Percentiles rank a stretch among this genome's conserved stretches.
Conservation (phyloP, 2,888 invertebrate genomes). For the Bruchidius siliquastri region DNA sequence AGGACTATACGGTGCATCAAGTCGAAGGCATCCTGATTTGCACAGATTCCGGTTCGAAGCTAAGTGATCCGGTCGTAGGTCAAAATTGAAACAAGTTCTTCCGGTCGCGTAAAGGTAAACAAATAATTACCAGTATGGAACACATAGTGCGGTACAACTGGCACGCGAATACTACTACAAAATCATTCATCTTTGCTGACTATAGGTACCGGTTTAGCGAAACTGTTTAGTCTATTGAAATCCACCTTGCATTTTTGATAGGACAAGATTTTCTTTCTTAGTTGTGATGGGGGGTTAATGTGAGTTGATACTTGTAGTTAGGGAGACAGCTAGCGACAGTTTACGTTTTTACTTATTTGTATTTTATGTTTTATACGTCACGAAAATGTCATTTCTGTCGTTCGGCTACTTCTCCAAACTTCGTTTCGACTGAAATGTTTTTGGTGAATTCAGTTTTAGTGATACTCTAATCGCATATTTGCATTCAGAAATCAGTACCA, state of each 20-base stretch:
- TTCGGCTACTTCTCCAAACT: no score
- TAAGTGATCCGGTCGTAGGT: background rate
- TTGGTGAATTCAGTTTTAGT: no score
- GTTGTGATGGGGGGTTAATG: background rate
- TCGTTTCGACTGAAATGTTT: no score
- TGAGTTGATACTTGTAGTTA: no score
- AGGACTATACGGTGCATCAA: no score
- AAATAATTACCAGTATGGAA: constrained; percentile 1
- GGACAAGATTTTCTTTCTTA: background rate
- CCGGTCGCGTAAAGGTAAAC: constrained; percentile 1
- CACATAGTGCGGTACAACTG: background rate
- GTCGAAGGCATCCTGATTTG: background rate
- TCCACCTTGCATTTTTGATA: background rate
- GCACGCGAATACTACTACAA: constrained; percentile 8
- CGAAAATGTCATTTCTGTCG: no score
- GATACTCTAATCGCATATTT: no score
- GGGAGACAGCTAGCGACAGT: no score
- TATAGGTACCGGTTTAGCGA: constrained; percentile 35
- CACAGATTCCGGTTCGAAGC: background rate
- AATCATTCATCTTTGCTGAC: constrained; percentile 32
- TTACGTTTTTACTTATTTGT: no score
- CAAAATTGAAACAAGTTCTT: background rate
- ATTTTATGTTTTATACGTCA: no score
- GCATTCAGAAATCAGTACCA: no score
- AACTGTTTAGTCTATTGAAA: constrained; percentile 26